phyloP scores from a whole-genome alignment of 2,113 vertebrate species.

The Bufo gargarizans region DNA sequence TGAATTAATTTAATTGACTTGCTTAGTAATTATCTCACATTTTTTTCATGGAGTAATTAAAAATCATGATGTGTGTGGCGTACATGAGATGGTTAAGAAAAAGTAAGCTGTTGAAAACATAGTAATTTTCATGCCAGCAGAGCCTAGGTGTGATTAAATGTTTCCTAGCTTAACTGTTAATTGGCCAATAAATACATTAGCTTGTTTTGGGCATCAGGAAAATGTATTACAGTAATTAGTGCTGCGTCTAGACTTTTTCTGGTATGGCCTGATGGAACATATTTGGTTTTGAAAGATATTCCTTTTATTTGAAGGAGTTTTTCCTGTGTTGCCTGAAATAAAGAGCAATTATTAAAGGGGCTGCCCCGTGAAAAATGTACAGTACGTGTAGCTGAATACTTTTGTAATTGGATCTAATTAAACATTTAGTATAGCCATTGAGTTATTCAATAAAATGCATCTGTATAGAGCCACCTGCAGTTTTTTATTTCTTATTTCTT shows the following conservation, averaged over 20 bases:
- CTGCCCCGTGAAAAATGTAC: too few species aligned
- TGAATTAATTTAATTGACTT: slow-evolving; percentile 27
- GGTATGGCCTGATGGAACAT: neutral
- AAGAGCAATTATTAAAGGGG: too few species aligned
- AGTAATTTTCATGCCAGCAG: neutral
- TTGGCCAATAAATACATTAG: neutral
- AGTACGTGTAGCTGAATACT: too few species aligned
- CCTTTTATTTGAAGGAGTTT: neutral
- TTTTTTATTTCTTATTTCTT: too few species aligned
- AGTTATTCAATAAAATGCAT: too few species aligned
- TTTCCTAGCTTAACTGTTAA: neutral
- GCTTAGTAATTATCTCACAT: slow-evolving; percentile 14
- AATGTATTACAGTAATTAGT: neutral
- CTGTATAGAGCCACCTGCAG: too few species aligned
- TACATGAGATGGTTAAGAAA: slow-evolving; percentile 9
- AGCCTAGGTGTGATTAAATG: neutral
- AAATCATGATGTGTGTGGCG: neutral
- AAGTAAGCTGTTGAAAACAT: slow-evolving; percentile 8
- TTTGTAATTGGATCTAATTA: too few species aligned
- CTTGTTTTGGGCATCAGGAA: neutral
- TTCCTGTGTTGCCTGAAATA: neutral
- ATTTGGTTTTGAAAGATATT: too few species aligned
- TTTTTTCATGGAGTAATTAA: neutral
- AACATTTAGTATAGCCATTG: too few species aligned
- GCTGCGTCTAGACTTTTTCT: neutral